Percentiles rank a stretch among this genome's conserved stretches.
phyloP scores from a whole-genome alignment of 2,113 vertebrate species.

The Menidia beryllina region DNA sequence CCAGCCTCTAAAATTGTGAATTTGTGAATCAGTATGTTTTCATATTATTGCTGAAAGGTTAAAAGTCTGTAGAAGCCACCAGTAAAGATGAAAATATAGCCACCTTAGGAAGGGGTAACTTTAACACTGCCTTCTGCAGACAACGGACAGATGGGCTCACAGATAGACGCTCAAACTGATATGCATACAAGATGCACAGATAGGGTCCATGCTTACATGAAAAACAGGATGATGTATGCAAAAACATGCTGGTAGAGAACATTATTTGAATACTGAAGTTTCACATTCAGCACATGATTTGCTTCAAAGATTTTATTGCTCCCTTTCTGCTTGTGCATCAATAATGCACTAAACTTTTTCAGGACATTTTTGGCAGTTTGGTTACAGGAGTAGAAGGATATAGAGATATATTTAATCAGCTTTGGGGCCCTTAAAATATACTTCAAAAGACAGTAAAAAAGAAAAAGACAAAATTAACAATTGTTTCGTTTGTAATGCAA shows the following conservation, averaged over 20 bases:
- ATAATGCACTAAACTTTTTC: not conserved
- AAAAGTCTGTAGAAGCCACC: not conserved
- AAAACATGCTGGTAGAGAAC: constrained; percentile 17
- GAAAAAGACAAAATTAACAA: not conserved
- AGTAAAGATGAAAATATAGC: constrained; percentile 20
- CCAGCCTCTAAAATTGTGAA: not conserved
- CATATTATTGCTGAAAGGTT: not conserved
- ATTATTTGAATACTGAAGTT: constrained; percentile 26
- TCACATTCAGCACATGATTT: not conserved
- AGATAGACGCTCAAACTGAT: constrained; percentile 18
- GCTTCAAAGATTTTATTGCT: constrained; percentile 9
- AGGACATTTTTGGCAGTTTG: not conserved
- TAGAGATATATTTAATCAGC: not conserved
- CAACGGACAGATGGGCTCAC: constrained; percentile 32
- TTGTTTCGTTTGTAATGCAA: not conserved
- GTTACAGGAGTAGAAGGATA: constrained; percentile 2
- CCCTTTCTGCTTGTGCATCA: not conserved
- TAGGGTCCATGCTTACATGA: constrained; percentile 12
- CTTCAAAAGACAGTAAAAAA: not conserved
- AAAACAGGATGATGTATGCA: constrained; percentile 21
- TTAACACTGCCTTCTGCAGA: constrained; percentile 30
- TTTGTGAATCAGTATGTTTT: not conserved
- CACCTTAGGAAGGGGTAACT: constrained; percentile 22
- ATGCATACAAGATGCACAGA: constrained; percentile 22
- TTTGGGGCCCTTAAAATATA: not conserved